Conservation (phyloP, 1,140 invertebrate genomes). For the Dendrolimus kikuchii region DNA sequence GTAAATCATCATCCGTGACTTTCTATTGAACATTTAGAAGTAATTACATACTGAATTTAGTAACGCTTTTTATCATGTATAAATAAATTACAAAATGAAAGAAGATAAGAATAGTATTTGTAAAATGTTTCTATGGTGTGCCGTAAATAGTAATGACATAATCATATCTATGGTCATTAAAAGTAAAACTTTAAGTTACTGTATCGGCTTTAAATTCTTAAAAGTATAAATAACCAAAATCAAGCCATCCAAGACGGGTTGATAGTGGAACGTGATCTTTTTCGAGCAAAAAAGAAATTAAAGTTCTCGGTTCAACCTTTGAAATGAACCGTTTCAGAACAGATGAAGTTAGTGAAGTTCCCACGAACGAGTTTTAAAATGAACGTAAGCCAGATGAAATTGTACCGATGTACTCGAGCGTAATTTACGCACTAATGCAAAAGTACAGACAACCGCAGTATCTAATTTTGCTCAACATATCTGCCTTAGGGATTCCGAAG, state of each 20-base stretch:
- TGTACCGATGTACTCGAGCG: conserved; percentile 36
- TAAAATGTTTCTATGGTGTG: too few relatives aligned
- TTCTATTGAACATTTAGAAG: too few relatives aligned
- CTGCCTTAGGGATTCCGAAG: conserved; percentile 4
- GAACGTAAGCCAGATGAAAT: conserved; percentile 50
- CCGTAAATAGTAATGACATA: too few relatives aligned
- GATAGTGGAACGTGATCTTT: conserved; percentile 23
- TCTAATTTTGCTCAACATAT: conserved; percentile 32
- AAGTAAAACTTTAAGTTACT: too few relatives aligned
- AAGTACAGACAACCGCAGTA: conserved; percentile 42
- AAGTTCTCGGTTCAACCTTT: conserved; percentile 11
- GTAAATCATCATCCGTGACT: too few relatives aligned
- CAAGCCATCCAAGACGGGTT: background rate
- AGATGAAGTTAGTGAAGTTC: conserved; percentile 34
- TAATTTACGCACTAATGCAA: conserved; percentile 59
- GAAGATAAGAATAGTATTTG: too few relatives aligned
- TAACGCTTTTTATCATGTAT: too few relatives aligned
- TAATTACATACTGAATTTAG: too few relatives aligned
- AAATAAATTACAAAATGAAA: too few relatives aligned
- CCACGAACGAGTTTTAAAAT: conserved; percentile 51
- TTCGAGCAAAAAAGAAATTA: conserved; percentile 13
- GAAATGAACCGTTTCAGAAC: conserved; percentile 23
- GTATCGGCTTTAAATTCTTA: too few relatives aligned
- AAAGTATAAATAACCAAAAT: too few relatives aligned
- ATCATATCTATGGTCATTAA: too few relatives aligned